Evolutionary conservation across 1,140 invertebrate genomes (phyloP), one percentile per base, ranked within the genome.

Genomic region (Eumeta japonica): DNA sequence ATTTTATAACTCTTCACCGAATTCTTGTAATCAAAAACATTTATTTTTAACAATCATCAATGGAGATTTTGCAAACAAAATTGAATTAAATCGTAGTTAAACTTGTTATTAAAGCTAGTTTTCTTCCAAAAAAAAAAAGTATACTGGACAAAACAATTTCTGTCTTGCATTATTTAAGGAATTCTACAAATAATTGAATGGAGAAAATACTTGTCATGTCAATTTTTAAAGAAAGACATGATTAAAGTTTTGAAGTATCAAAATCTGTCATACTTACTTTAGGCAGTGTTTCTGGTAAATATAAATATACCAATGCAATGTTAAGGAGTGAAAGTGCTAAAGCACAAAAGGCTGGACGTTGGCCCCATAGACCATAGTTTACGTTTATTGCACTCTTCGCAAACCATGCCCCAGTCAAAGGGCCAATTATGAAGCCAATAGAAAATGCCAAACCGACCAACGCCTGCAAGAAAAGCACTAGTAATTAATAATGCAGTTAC

Each of bases 391-490:
- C 55, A 70, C 81, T 85, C 47, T 82, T 80, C 2, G 94, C 87
- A 76, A 98, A 97, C 52, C 85, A 75, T 7, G 94, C 97, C 12
- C 96, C 96, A 55, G 98, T 92, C 55, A 94, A 77, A 14, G 96
- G 97, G 0, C 97, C 96, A 44, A 97, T 74, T 45, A 98, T 91
- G 72, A 99, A 99, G 10, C 94, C 96, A 37, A 99, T 74, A 0
- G 95, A 98, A 77, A 99, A 99, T 3, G 96, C 94, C 54, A 97
- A 86, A 10, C 97, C 97, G 41, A 99, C 88, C 17, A 98, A 67
- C 11, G 97, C 96, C 92, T 94, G 74, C 49, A 83, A 82, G 61
- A 48, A 55, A 58, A n/a, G n/a, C n/a, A n/a, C n/a, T n/a, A n/a
- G n/a, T n/a, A n/a, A n/a, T n/a, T 41, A 48, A 35, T 43, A 29